Evolutionary conservation across 2,888 invertebrate genomes (phyloP).

Genomic region (Prosapia bicincta): DNA sequence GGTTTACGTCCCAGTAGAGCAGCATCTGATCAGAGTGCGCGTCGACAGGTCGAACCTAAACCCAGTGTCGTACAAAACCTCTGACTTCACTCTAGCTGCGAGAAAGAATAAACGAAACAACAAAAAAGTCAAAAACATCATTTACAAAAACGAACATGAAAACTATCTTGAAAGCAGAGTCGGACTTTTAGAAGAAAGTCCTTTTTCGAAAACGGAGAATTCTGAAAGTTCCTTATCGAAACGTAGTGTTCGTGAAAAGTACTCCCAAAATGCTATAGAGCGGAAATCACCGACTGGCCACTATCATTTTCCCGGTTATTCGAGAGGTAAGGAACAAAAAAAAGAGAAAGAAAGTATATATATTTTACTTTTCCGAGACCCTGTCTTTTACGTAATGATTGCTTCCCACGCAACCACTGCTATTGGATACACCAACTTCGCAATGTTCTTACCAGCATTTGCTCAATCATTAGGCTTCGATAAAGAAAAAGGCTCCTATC

Average conservation of each 20-base stretch:
- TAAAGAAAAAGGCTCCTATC: conserved; percentile 65
- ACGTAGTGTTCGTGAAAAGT: too few species aligned
- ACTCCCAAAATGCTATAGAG: too few species aligned
- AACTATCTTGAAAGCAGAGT: too few species aligned
- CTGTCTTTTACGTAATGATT: conserved; percentile 74
- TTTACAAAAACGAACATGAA: not conserved
- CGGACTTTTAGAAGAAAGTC: too few species aligned
- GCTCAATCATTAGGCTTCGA: conserved; percentile 67
- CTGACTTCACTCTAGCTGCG: conserved; percentile 37
- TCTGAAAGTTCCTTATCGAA: too few species aligned
- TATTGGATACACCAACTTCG: conserved; percentile 82
- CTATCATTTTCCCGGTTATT: too few species aligned
- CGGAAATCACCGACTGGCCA: too few species aligned
- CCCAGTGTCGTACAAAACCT: conserved; percentile 2
- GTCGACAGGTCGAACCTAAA: conserved; percentile 10
- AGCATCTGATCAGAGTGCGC: conserved; percentile 67
- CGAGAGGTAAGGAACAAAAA: too few species aligned
- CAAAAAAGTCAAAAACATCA: conserved; percentile 33
- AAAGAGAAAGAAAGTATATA: conserved; percentile 10
- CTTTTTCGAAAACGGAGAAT: too few species aligned
- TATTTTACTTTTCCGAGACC: conserved; percentile 61
- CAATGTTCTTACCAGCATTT: conserved; percentile 75
- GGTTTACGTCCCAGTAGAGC: conserved; percentile 79
- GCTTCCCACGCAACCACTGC: conserved; percentile 84
- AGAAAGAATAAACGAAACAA: conserved; percentile 44